Conservation (phyloP, 2,797 vertebrate species). For the Muscicapa striata region DNA sequence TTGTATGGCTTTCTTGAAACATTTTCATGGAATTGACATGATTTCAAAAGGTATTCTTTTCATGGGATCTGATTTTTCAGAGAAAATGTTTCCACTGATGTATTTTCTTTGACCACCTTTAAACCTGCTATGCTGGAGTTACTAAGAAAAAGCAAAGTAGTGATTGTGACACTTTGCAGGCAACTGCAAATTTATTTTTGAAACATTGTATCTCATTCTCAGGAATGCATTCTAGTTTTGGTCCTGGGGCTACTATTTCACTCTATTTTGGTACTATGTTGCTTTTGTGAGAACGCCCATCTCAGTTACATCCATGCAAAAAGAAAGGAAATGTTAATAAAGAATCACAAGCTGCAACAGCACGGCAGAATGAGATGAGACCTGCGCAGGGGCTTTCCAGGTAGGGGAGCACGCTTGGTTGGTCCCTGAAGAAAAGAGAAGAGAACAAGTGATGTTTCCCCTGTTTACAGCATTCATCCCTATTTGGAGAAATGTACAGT, state of each 20-base stretch:
- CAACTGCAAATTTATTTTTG: not conserved
- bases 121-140: not conserved
- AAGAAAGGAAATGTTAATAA: not conserved
- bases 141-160: not conserved
- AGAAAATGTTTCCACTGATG: not conserved
- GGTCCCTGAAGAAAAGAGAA: not conserved
- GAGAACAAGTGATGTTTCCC: not conserved
- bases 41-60: not conserved
- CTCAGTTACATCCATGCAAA: not conserved
- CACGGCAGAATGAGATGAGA: not conserved
- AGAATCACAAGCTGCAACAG: not conserved
- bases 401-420: accelerated
- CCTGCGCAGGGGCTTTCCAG: not conserved
- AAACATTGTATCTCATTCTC: not conserved
- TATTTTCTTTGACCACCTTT: not conserved
- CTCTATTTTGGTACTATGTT: not conserved
- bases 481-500: not conserved
- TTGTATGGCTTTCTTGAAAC: not conserved
- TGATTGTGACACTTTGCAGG: not conserved
- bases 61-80: not conserved
- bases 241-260: not conserved
- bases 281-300: not conserved
- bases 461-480: not conserved
- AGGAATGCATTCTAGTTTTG: not conserved
- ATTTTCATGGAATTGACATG: not conserved